Percentiles rank a stretch among this genome's conserved stretches.
phyloP scores from a whole-genome alignment of 2,113 vertebrate species.

The Myrmecobius fasciatus region DNA sequence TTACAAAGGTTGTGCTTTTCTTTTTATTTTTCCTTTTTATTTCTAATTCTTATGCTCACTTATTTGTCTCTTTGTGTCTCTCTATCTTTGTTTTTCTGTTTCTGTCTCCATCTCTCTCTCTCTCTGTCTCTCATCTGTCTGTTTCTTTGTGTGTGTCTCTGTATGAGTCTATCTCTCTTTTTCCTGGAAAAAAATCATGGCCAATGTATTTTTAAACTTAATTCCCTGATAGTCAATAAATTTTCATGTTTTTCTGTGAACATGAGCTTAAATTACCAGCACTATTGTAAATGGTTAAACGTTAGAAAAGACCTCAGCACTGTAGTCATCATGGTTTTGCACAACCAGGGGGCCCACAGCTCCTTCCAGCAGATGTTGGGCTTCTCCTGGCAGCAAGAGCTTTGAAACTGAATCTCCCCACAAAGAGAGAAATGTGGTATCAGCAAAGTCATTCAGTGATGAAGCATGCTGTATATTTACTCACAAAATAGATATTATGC shows the following conservation, averaged over 20 bases:
- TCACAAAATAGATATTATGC: slow-evolving; percentile 32
- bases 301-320: slow-evolving; percentile 34
- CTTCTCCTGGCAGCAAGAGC: slow-evolving; percentile 37
- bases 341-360: neutral
- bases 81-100: neutral
- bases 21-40: neutral
- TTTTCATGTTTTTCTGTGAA: slow-evolving; percentile 21
- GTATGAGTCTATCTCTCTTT: accelerated
- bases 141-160: neutral
- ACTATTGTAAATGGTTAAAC: slow-evolving; percentile 26
- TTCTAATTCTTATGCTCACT: neutral
- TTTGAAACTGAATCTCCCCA: slow-evolving; percentile 6
- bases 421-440: slow-evolving; percentile 45
- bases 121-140: neutral
- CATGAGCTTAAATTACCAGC: slow-evolving; percentile 53
- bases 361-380: slow-evolving; percentile 58
- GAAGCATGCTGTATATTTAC: slow-evolving; percentile 28
- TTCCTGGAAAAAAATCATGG: neutral
- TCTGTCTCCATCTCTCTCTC: no score
- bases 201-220: neutral
- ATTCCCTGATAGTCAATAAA: neutral
- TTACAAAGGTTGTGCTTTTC: neutral
- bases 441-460: slow-evolving; percentile 64
- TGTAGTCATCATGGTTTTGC: neutral
- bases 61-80: neutral